Evolutionary conservation across 2,113 vertebrate species (phyloP).

Genomic region (Oophaga pumilio): DNA sequence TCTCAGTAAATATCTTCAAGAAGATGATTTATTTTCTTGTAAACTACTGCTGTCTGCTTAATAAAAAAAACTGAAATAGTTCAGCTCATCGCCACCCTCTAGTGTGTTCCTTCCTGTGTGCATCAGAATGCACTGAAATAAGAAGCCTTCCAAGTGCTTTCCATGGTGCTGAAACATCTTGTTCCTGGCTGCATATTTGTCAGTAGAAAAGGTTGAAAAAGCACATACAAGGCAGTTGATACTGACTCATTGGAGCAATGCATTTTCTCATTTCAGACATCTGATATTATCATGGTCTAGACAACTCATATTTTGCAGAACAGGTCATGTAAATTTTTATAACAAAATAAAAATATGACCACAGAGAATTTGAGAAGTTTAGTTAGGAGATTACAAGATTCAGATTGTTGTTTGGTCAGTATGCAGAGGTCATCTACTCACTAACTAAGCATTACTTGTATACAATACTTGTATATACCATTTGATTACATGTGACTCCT

Average conservation of each 20-base stretch:
- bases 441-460: no score
- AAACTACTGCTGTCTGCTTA: background rate
- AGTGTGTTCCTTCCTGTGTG: background rate
- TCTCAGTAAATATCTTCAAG: background rate
- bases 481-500: no score
- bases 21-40: background rate
- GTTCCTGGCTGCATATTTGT: background rate
- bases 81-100: background rate
- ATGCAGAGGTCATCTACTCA: no score
- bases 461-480: no score
- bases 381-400: background rate
- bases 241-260: background rate
- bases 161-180: slow-evolving; percentile 30
- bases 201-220: background rate
- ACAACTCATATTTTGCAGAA: background rate
- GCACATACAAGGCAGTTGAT: slow-evolving; percentile 1
- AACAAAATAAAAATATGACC: background rate
- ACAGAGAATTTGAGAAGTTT: background rate
- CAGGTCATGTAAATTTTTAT: background rate
- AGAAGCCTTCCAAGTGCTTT: background rate
- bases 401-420: background rate
- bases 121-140: background rate
- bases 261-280: background rate
- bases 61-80: background rate
- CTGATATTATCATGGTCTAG: background rate